Base-by-base conservation (phyloP, 2,888 invertebrate genomes). In the Pyrgus malvae region DNA sequence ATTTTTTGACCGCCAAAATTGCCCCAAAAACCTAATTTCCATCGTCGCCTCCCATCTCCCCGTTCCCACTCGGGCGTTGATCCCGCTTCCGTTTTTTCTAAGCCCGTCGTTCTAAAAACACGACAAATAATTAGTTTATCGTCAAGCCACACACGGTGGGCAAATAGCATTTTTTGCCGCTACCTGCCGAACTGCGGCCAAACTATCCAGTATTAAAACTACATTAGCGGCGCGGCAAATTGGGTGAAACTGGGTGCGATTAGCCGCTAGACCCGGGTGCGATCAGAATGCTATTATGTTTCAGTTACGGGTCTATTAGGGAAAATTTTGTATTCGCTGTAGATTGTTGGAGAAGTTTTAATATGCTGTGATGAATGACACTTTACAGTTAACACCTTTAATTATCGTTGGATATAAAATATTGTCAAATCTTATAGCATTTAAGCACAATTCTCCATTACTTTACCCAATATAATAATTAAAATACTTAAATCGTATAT, bases 81-180 rank as follows among this genome's bases (percentile, higher is more conserved):
- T 25, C 21, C 50, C 57, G 59, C 48, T 57, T 33, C 57, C 50
- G 56, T 54, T 62, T 62, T 66, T 65, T 66, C 60, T 57, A 55
- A 58, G 59, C 58, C 63, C 65, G 62, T 61, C 63, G 38, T 48
- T 58, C 62, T 53, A 63, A 65, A 68, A 67, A 67, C 66, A 63
- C 70, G 61, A 67, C 70, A 71, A 75, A 82, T 80, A 83, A 86
- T 85, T 85, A 81, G 76, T 74, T 74, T 74, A 70, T 68, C 80
- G 80, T 81, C 80, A 83, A 74, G 74, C 78, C 80, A 76, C 80
- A 80, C 80, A 80, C 80, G 76, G 79, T 72, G 78, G 67, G 70
- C 69, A 80, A 84, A 80, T 78, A 74, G 69, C 63, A 70, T 80
- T 84, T 83, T 82, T 75, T 71, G 70, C 67, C 61, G 61, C 63